phyloP scores from a whole-genome alignment of 2,797 vertebrate species.

The Cichlasoma orientale region DNA sequence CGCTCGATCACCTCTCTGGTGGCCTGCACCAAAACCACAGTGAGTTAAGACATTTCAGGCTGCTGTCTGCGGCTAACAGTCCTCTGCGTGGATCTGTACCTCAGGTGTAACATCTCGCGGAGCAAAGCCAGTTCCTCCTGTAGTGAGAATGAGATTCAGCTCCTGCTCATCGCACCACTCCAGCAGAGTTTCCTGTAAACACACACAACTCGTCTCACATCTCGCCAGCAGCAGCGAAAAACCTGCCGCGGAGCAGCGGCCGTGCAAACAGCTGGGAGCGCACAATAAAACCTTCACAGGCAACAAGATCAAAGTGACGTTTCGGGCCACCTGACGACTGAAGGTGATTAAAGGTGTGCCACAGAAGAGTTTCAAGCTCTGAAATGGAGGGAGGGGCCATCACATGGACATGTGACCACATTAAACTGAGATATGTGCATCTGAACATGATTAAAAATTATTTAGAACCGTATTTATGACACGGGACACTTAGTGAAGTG shows the following conservation, averaged over 20 bases:
- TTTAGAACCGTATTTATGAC: background rate
- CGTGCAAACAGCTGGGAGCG: too few species aligned
- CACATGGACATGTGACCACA: background rate
- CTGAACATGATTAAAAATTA: background rate
- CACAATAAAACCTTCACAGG: too few species aligned
- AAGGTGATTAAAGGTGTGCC: too few species aligned
- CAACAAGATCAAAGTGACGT: background rate
- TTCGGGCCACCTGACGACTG: too few species aligned
- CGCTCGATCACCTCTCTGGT: slow-evolving; percentile 98
- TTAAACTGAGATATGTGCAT: too few species aligned
- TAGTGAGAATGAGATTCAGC: slow-evolving; percentile 97
- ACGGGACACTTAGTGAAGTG: too few species aligned
- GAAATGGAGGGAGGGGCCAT: background rate
- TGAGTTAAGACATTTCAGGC: background rate
- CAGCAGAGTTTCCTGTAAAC: slow-evolving; percentile 90
- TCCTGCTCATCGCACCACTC: slow-evolving; percentile 99
- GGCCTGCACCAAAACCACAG: slow-evolving; percentile 80
- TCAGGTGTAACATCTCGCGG: slow-evolving; percentile 98
- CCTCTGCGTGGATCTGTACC: slow-evolving; percentile 74
- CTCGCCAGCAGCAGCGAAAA: too few species aligned
- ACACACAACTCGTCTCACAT: background rate
- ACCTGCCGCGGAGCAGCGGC: fast-evolving
- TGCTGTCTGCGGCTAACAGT: background rate
- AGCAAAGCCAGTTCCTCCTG: slow-evolving; percentile 97
- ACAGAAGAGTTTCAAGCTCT: background rate